phyloP scores from a whole-genome alignment of 2,888 invertebrate genomes.

The Fissipunctia ypsillon region DNA sequence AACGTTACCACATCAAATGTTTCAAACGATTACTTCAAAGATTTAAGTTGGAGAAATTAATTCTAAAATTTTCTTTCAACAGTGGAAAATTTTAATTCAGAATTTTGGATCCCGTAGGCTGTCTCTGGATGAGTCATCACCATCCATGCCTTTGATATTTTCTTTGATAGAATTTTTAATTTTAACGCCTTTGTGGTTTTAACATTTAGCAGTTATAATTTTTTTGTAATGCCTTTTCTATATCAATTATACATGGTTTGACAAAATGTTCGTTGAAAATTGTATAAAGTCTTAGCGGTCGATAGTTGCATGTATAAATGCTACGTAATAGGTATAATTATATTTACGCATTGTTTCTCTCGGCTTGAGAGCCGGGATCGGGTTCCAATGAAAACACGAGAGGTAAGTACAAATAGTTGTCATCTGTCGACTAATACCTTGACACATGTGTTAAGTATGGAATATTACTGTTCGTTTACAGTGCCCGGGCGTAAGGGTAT shows the following conservation, averaged over 20 bases:
- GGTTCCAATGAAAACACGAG: conserved; percentile 17
- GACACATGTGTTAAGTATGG: conserved; percentile 17
- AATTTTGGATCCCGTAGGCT: not conserved
- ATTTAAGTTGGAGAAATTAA: conserved; percentile 50
- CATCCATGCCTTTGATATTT: conserved; percentile 30
- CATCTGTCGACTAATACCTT: conserved; percentile 29
- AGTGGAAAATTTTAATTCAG: not conserved
- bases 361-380: conserved; percentile 26
- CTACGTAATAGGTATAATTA: not conserved
- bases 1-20: conserved; percentile 73
- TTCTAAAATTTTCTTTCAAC: conserved; percentile 11
- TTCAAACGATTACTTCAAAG: conserved; percentile 72
- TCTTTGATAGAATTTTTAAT: conserved; percentile 14
- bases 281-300: no score
- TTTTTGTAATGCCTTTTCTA: no score
- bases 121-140: conserved; percentile 29
- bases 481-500: not conserved
- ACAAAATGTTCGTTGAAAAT: no score
- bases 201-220: no score
- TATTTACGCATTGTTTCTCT: conserved; percentile 24
- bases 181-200: conserved; percentile 16
- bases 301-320: not conserved
- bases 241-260: no score
- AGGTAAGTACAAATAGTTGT: conserved; percentile 53
- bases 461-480: conserved; percentile 5